Evolutionary conservation across 2,113 vertebrate genomes (phyloP).

Genomic region (Clupea harengus): DNA sequence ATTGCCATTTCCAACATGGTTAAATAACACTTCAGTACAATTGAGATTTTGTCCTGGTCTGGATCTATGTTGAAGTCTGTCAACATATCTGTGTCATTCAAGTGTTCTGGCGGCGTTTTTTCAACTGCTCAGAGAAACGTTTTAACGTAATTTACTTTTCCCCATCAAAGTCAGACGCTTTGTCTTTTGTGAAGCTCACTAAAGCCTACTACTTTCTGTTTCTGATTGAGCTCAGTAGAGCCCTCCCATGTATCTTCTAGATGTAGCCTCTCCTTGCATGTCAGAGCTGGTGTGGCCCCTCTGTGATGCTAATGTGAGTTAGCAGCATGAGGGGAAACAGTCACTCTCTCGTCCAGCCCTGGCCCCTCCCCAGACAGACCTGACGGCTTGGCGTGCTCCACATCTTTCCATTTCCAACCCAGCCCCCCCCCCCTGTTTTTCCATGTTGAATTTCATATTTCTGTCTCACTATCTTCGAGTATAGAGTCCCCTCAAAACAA

Average conservation of each 20-base stretch:
- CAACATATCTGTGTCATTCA: background rate
- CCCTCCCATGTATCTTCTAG: slow-evolving; percentile 39
- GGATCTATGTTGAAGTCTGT: background rate
- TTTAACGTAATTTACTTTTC: too few species aligned
- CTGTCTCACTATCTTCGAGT: background rate
- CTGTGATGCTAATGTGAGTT: slow-evolving; percentile 60
- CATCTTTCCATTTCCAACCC: slow-evolving; percentile 48
- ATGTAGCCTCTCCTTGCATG: slow-evolving; percentile 48
- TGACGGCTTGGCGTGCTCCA: slow-evolving; percentile 26
- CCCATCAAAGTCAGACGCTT: background rate
- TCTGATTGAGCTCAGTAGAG: background rate
- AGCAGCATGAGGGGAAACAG: slow-evolving; percentile 53
- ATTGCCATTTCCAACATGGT: background rate
- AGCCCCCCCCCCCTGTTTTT: slow-evolving; percentile 31
- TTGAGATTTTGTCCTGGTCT: background rate
- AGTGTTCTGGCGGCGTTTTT: background rate
- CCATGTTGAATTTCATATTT: slow-evolving; percentile 32
- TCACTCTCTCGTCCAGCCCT: slow-evolving; percentile 41
- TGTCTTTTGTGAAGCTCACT: background rate
- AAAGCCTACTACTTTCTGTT: background rate
- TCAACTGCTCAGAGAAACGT: background rate
- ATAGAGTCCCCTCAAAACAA: background rate
- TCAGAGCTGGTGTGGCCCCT: slow-evolving; percentile 57
- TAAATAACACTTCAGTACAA: background rate
- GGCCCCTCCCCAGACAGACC: slow-evolving; percentile 22